Evolutionary conservation across 2,888 invertebrate genomes (phyloP), one percentile per base, ranked within the genome.

Genomic region (Drosophila anceps): DNA sequence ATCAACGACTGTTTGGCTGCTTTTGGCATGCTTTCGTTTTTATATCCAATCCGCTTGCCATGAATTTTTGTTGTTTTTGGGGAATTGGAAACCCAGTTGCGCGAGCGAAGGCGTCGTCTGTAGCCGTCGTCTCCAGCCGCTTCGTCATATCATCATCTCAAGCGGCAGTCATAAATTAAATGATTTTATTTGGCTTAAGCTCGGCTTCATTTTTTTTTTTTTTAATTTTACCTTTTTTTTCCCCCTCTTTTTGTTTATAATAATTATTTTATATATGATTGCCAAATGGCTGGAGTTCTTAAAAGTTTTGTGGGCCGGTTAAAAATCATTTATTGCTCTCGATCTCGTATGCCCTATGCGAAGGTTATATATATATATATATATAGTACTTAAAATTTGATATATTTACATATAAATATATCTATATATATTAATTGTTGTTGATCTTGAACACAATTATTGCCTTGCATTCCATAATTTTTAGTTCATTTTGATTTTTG

Each of bases 111-210:
- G 57, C 55, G 55, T 58, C 53, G 39, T 50, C 55, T 44, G 20
- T 37, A 44, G 57, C 48, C 69, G 55, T 33, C 59, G 69, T 33
- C 64, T 48, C 27, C 62, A 67, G 18, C 79, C 48, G 43, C 31
- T 63, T 62, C 69, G 65, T 84, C 81, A 66, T 70, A 76, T 73
- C 64, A 13, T 37, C 77, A 51, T 54, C 72, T 68, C 55, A 68
- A 69, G 67, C 75, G 84, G 66, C 74, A 78, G 77, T 85, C 88
- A 77, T 88, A 86, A 88, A 86, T 84, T 85, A 82, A 86, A 86
- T 84, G 55, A 79, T 80, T 77, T 81, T 70, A 73, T 77, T 86
- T 78, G 80, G 72, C 73, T 82, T 53, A 57, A 46, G 71, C 70
- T 46, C 29, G 15, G 76, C 77, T 69, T 18, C 41, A 53, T 59